Base-by-base conservation (phyloP, 2,888 invertebrate species). In the Diploptera punctata region DNA sequence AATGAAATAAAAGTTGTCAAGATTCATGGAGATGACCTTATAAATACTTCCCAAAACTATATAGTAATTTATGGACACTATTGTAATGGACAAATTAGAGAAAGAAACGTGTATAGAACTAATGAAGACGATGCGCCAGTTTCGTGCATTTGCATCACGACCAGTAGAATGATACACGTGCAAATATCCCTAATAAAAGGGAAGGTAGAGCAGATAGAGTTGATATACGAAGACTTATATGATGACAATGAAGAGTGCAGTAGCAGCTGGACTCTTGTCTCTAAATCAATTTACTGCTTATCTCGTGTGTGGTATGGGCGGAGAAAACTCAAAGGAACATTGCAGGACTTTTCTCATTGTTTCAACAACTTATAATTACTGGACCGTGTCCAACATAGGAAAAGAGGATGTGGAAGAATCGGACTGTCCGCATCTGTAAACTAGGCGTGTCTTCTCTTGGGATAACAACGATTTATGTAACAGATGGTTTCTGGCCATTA, bases 301-400 rank as follows among this genome's bases (percentile, higher is more conserved):
- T 0, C 47, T 47, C 4, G 5, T 18, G 18, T n/a, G 5, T 52
- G 52, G 10, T n/a, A n/a, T n/a, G 24, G 52, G 52, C 24, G 52
- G 19, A 52, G 13, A 24, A 24, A 47, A 9, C 47, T n/a, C 47
- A 5, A 13, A 49, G 19, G 49, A 19, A n/a, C n/a, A 49, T 19
- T 9, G 18, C 47, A 7, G 47, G 2, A 18, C n/a, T n/a, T 31
- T 61, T 10, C 62, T 43, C 16, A 38, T 62, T 62, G 38, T 62
- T 62, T 62, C 62, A 43, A 21, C 43, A 13, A 38, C 43, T 62
- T 38, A 43, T 62, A 62, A 62, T 62, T 62, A 62, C 38, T 62
- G 21, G 62, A 62, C 62, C 43, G 62, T 62, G 62, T 33, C 62
- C 21, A 21, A 13, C 43, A 19, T n/a, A n/a, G n/a, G n/a, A n/a